phyloP scores from a whole-genome alignment of 1,140 invertebrate species.

The Listronotus bonariensis region DNA sequence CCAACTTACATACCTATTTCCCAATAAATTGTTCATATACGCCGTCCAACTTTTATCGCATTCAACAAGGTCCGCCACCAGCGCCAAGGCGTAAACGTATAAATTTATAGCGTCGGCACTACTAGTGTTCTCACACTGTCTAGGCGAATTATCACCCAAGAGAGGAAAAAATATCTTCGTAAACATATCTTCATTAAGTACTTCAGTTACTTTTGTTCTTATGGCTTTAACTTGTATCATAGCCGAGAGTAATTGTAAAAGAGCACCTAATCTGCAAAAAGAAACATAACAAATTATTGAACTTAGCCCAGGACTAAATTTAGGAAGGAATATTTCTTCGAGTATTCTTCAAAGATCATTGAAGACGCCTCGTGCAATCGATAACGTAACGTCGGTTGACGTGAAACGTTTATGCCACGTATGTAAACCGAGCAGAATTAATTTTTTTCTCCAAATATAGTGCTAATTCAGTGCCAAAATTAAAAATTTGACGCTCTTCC shows the following conservation, averaged over 20 bases:
- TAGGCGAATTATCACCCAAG: slow-evolving; percentile 37
- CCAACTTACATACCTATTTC: slow-evolving; percentile 18
- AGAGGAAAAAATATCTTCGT: slow-evolving; percentile 42
- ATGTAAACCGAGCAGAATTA: too few relatives aligned
- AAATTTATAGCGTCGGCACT: slow-evolving; percentile 41
- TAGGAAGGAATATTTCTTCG: too few relatives aligned
- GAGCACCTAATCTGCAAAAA: slow-evolving; percentile 43
- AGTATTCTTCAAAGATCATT: too few relatives aligned
- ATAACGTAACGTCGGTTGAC: too few relatives aligned
- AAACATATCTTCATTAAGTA: slow-evolving; percentile 35
- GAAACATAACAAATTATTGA: too few relatives aligned
- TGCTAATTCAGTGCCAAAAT: too few relatives aligned
- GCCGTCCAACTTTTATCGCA: slow-evolving; percentile 56
- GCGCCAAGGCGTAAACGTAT: slow-evolving; percentile 58
- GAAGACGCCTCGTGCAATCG: too few relatives aligned
- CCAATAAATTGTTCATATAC: slow-evolving; percentile 22
- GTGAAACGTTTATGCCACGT: too few relatives aligned
- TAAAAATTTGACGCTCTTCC: too few relatives aligned
- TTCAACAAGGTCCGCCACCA: slow-evolving; percentile 57
- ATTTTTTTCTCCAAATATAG: too few relatives aligned
- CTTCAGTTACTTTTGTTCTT: slow-evolving; percentile 44
- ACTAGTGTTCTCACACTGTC: slow-evolving; percentile 27
- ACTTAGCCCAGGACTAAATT: too few relatives aligned
- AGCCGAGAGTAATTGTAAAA: slow-evolving; percentile 59
- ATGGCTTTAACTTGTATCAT: slow-evolving; percentile 54